phyloP scores from a whole-genome alignment of 1,140 invertebrate genomes.

The Spodoptera litura region DNA sequence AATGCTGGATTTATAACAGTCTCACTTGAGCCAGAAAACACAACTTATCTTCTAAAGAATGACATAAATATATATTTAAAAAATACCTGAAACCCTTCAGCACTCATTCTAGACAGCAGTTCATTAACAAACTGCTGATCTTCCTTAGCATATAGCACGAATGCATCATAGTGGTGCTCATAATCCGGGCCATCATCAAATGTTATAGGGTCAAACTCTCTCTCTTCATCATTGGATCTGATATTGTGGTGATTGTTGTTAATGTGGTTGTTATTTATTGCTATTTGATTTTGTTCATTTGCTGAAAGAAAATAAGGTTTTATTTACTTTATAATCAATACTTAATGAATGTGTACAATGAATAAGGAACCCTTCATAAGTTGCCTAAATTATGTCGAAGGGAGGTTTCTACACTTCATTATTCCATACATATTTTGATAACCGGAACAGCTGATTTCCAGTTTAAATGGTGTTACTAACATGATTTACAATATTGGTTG shows the following conservation, averaged over 20 bases:
- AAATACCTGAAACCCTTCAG: constrained; percentile 62
- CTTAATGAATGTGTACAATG: no score
- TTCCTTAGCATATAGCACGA: constrained; percentile 69
- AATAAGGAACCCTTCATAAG: no score
- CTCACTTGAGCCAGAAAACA: no score
- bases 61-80: no score
- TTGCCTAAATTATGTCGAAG: no score
- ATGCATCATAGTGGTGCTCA: constrained; percentile 72
- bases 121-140: constrained; percentile 72
- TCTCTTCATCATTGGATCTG: constrained; percentile 43
- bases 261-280: constrained; percentile 34
- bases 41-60: no score
- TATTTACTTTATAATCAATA: background rate
- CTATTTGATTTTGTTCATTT: constrained; percentile 31
- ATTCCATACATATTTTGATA: no score
- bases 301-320: background rate
- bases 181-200: constrained; percentile 65
- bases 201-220: constrained; percentile 63
- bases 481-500: no score
- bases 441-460: no score
- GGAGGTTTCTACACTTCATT: no score
- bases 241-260: background rate
- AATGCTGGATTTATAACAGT: no score
- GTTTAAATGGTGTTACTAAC: no score
- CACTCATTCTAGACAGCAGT: constrained; percentile 57